These are phyloP conservation scores for Melieria omissa DNA, from an alignment of 2,888 invertebrate genomes.

Conservation along the genomic window DNA sequence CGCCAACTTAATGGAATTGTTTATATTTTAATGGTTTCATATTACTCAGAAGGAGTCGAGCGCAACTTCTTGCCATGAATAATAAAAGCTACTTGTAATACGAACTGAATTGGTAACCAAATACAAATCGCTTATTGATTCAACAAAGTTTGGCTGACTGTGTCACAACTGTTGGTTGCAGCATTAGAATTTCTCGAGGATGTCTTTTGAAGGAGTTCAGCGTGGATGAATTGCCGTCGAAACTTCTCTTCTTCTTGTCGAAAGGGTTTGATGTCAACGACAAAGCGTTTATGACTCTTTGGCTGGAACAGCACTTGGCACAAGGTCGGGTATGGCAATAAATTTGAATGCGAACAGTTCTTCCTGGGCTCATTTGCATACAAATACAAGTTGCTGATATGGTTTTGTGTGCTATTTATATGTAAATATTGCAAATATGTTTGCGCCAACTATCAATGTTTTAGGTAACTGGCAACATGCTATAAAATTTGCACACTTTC, in stretches of 20 bases:
- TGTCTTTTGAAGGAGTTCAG: background rate
- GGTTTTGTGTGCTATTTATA: no score
- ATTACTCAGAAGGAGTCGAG: background rate
- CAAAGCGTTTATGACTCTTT: slow-evolving; percentile 20
- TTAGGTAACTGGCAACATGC: no score
- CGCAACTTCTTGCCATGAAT: slow-evolving; percentile 56
- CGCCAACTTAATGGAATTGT: slow-evolving; percentile 12
- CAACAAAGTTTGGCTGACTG: slow-evolving; percentile 59
- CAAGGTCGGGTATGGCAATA: no score
- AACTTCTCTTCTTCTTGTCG: background rate
- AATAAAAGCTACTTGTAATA: slow-evolving; percentile 60
- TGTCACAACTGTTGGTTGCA: background rate
- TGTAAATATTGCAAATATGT: no score
- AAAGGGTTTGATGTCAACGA: slow-evolving; percentile 26
- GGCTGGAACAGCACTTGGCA: no score
- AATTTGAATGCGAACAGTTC: no score
- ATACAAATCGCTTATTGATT: slow-evolving; percentile 65
- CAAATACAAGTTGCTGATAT: no score
- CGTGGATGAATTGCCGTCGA: background rate
- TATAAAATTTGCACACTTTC: no score
- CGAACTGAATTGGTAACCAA: slow-evolving; percentile 60
- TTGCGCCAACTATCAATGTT: no score
- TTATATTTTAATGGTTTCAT: slow-evolving; percentile 37
- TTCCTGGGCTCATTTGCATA: no score
- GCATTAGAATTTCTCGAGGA: no score